A percentile compares a stretch with the other conserved stretches of the same genome.
Evolutionary conservation across 2,888 invertebrate species (phyloP).

Genomic region (Xestia sexstrigata): DNA sequence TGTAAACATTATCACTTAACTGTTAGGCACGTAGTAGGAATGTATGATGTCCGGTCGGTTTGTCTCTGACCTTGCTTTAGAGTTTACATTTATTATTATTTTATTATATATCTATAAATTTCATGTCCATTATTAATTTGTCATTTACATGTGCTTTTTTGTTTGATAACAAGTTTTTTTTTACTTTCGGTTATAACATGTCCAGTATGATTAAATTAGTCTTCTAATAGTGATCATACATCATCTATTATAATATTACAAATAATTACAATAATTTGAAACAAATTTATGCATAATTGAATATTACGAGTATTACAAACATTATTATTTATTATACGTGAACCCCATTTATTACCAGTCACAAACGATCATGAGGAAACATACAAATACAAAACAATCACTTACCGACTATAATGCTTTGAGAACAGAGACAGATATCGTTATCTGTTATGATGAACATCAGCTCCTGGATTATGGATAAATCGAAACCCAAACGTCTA

Average conservation of each 20-base stretch:
- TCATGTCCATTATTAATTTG: constrained; percentile 38
- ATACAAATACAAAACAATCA: constrained; percentile 40
- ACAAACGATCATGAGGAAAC: constrained; percentile 50
- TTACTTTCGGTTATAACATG: neutral
- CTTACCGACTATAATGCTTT: constrained; percentile 28
- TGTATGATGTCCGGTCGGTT: constrained; percentile 66
- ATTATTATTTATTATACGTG: constrained; percentile 18
- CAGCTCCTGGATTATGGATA: constrained; percentile 39
- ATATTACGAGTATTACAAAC: constrained; percentile 11
- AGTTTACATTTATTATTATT: constrained; percentile 45
- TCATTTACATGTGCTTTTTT: constrained; percentile 25
- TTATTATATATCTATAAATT: constrained; percentile 15
- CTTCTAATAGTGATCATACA: neutral
- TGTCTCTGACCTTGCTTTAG: constrained; percentile 57
- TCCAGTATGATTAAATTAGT: neutral
- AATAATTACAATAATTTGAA: constrained; percentile 1
- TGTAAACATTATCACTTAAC: constrained; percentile 72
- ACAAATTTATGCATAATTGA: constrained; percentile 37
- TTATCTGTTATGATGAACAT: constrained; percentile 44
- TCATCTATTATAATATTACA: constrained; percentile 11
- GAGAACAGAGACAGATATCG: constrained; percentile 47
- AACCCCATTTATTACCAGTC: constrained; percentile 42
- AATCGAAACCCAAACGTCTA: constrained; percentile 24
- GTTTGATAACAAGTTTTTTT: constrained; percentile 25
- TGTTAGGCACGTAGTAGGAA: constrained; percentile 66